Conservation (phyloP, 2,113 vertebrate genomes). For the Silurus glanis region DNA sequence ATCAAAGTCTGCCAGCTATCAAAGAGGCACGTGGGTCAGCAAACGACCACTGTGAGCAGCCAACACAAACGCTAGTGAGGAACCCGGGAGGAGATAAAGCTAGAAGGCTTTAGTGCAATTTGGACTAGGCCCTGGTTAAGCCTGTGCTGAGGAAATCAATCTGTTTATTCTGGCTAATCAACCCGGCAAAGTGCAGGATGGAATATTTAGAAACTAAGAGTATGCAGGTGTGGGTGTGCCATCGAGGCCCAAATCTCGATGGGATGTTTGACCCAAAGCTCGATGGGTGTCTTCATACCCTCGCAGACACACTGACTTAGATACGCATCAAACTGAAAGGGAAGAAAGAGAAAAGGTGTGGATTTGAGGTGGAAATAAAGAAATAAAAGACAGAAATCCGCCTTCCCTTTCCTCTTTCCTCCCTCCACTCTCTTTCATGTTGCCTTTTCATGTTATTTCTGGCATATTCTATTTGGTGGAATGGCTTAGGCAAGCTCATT, state of each 20-base stretch:
- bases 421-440: conserved; percentile 42
- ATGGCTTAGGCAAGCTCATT: conserved; percentile 55
- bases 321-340: conserved; percentile 15
- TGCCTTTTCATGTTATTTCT: conserved; percentile 51
- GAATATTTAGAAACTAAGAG: conserved; percentile 24
- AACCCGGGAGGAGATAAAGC: conserved; percentile 24
- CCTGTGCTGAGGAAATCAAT: neutral
- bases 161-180: conserved; percentile 34
- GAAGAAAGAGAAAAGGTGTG: conserved; percentile 8
- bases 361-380: conserved; percentile 27
- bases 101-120: neutral
- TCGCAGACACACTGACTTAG: conserved; percentile 28
- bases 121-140: conserved; percentile 10
- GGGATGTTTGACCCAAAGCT: too few relatives aligned
- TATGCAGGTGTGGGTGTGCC: neutral
- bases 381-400: conserved; percentile 25
- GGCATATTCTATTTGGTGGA: conserved; percentile 51
- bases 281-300: neutral
- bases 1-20: conserved; percentile 34
- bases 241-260: neutral
- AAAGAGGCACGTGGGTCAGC: conserved; percentile 24
- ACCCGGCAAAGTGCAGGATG: neutral
- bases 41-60: conserved; percentile 13
- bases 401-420: conserved; percentile 10
- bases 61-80: neutral